Evolutionary conservation across 2,888 invertebrate genomes (phyloP).

Genomic region (Deilephila porcellus): DNA sequence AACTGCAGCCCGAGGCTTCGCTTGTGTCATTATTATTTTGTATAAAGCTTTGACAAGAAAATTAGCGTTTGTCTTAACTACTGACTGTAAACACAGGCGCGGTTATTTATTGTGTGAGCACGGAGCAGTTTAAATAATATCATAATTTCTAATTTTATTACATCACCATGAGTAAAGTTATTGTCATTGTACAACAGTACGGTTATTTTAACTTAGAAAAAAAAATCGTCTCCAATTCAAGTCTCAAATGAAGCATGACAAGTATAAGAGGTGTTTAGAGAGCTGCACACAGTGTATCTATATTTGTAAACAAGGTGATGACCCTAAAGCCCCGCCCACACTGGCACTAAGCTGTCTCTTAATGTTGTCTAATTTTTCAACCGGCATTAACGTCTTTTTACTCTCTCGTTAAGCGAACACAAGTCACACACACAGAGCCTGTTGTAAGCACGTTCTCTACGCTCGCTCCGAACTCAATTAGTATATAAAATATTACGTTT

Average conservation of each 20-base stretch:
- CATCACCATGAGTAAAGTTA: too few species aligned
- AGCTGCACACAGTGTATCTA: background rate
- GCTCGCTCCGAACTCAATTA: background rate
- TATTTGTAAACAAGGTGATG: background rate
- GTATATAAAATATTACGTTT: slow-evolving; percentile 4
- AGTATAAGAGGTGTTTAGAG: background rate
- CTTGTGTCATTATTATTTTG: background rate
- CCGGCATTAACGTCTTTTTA: slow-evolving; percentile 8
- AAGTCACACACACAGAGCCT: background rate
- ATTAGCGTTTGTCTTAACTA: slow-evolving; percentile 2
- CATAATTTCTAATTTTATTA: too few species aligned
- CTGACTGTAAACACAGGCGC: background rate
- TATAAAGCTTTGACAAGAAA: background rate
- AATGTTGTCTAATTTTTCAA: slow-evolving; percentile 1
- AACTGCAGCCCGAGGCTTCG: slow-evolving; percentile 1
- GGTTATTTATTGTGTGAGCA: background rate
- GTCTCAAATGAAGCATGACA: too few species aligned
- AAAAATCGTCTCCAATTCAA: too few species aligned
- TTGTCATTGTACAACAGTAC: too few species aligned
- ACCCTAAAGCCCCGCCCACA: background rate
- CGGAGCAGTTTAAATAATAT: background rate
- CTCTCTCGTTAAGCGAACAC: background rate
- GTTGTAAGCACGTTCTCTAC: slow-evolving; percentile 1
- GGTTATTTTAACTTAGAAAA: too few species aligned
- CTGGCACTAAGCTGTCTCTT: background rate